Base-by-base conservation (phyloP, 2,888 invertebrate species). In the Poecilobothrus nobilitatus region DNA sequence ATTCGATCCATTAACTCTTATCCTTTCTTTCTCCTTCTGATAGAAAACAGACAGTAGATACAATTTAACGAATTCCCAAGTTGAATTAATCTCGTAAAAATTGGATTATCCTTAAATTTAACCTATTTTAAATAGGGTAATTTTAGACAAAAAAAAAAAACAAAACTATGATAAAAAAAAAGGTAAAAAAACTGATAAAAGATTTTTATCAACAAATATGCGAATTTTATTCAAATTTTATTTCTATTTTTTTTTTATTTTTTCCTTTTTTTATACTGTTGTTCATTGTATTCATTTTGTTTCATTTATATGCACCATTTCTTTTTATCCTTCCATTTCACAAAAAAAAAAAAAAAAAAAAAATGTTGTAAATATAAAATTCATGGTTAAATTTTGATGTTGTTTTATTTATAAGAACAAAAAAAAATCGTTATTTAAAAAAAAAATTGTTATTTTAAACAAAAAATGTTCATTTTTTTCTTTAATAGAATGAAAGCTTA, bases 171-270 rank as follows among this genome's bases (percentile, higher is more conserved):
- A n/a, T n/a, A 27, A 27, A 27, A 5, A 18, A n/a, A 12, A n/a
- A 15, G 6, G 18, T 15, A 53, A 9, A 53, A 53, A 18, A 53
- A 53, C 53, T 18, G 15, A 12, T 53, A 18, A 53, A 53, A 53
- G 53, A 53, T 53, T 53, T 12, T 53, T 53, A 53, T 53, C 53
- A 53, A 53, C n/a, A 53, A 53, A 53, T 53, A 53, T 53, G 53
- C 15, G 53, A 53, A 53, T 53, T 53, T 53, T 53, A 53, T 53
- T 53, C 6, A 18, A 53, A 53, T 53, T 18, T 53, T 27, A 27
- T 53, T 15, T 9, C 53, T 5, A 37, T 10, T 37, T 53, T 53
- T 53, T 37, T 53, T 12, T 53, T n/a, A 18, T n/a, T 53, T n/a
- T 53, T 53, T 53, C 2, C 18, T 53, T 53, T 18, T 53, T 53